Percentiles rank a stretch among this genome's conserved stretches.
Conservation (phyloP, 1,140 invertebrate genomes). For the Caligus rogercresseyi region DNA sequence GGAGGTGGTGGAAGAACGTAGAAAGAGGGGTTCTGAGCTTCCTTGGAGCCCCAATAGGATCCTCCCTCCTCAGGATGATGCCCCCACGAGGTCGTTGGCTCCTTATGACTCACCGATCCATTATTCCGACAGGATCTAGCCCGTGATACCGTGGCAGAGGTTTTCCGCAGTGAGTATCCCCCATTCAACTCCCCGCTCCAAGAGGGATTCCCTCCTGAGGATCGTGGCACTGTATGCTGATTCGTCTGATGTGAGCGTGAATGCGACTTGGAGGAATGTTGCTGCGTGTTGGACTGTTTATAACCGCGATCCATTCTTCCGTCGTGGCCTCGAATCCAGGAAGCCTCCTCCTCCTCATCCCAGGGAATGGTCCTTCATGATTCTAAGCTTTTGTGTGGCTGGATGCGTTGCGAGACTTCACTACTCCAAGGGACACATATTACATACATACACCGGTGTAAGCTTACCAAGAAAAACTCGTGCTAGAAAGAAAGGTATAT, state of each 20-base stretch:
- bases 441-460: not conserved
- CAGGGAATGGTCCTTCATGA: no score
- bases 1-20: not conserved
- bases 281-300: not conserved
- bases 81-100: not conserved
- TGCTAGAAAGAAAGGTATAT: not conserved
- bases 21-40: not conserved
- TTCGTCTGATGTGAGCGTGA: no score
- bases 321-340: not conserved
- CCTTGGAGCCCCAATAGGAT: not conserved
- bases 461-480: not conserved
- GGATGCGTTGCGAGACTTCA: not conserved
- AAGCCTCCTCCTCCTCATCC: not conserved
- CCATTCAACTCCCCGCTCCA: not conserved
- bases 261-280: no score
- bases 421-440: not conserved
- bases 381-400: no score
- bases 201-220: not conserved
- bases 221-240: not conserved
- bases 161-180: not conserved
- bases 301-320: not conserved
- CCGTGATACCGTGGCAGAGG: not conserved
- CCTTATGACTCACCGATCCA: not conserved
- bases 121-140: not conserved
- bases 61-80: not conserved